Evolutionary conservation across 2,888 invertebrate species (phyloP), one percentile per base, ranked within the genome.

Genomic region (Dryomyza anilis): DNA sequence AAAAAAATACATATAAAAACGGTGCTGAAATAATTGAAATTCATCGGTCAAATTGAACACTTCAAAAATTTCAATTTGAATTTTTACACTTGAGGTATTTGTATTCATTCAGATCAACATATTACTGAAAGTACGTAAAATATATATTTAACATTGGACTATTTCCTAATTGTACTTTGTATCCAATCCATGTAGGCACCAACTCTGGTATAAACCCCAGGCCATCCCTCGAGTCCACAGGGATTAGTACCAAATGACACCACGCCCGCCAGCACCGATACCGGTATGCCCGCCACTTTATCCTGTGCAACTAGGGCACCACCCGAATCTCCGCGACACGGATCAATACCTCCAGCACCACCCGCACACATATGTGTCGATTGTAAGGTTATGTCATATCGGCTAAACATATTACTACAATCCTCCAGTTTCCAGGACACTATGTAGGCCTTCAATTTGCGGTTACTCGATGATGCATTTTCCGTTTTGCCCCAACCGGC

Each of bases 401-500:
- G n/a, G 1, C 81, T 84, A 80, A 89, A 92, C 0, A 84, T 84
- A 0, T 69, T 71, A 2, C 78, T 79, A 76, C 91, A 92, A 0
- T 83, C 79, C 0, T 71, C 70, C 14, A 76, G 78, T 1, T 82
- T 70, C 30, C 85, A 84, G 0, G 86, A 78, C 1, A 86, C 85
- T 10, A 89, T 74, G 0, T 71, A 65, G 0, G 87, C 80, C 71
- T 87, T 86, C n/a, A 85, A 67, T 62, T 89, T 90, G 1, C 87
- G 73, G 30, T 86, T 84, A 0, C 87, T 87, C 48, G 83, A 82
- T 0, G 81, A 77, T 16, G 73, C 73, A 1, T 70, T 81, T 73
- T 88, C 88, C 0, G 88, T 88, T 69, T 84, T 86, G 12, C 89
- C 89, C 89, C 89, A 90, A 16, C 89, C 89, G 12, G 88, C 86